These are phyloP conservation scores for Muntiacus muntjak DNA, from an alignment of 2,113 vertebrate species.

Conservation along the genomic window DNA sequence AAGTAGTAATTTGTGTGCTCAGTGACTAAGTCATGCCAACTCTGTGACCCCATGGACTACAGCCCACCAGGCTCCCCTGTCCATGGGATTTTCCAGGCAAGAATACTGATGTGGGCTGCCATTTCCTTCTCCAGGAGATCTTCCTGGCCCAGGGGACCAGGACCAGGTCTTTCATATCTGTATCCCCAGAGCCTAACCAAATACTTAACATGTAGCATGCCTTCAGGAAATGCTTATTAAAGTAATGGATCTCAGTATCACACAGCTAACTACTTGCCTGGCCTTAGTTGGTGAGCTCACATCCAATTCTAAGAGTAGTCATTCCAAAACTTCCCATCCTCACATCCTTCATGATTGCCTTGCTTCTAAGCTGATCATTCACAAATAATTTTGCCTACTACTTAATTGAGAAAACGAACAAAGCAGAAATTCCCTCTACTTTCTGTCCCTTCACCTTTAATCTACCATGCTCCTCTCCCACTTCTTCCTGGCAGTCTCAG, in stretches of 20 bases:
- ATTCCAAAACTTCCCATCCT: neutral
- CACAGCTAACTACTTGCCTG: neutral
- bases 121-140: neutral
- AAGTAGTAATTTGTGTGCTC: neutral
- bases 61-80: neutral
- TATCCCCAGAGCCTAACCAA: neutral
- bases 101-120: neutral
- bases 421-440: neutral
- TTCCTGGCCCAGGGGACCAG: neutral
- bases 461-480: rapidly evolving
- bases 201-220: neutral
- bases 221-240: neutral
- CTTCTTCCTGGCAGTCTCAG: neutral
- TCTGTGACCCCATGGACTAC: neutral
- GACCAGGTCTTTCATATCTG: neutral
- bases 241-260: neutral
- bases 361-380: neutral
- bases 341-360: neutral
- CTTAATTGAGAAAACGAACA: neutral
- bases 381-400: neutral
- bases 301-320: neutral
- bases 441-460: neutral
- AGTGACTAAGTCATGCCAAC: neutral
- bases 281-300: neutral
- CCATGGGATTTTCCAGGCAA: neutral